A percentile compares a stretch with the other conserved stretches of the same genome.
Evolutionary conservation across 2,113 vertebrate species (phyloP).

Genomic region (Thalassarche chlororhynchos): DNA sequence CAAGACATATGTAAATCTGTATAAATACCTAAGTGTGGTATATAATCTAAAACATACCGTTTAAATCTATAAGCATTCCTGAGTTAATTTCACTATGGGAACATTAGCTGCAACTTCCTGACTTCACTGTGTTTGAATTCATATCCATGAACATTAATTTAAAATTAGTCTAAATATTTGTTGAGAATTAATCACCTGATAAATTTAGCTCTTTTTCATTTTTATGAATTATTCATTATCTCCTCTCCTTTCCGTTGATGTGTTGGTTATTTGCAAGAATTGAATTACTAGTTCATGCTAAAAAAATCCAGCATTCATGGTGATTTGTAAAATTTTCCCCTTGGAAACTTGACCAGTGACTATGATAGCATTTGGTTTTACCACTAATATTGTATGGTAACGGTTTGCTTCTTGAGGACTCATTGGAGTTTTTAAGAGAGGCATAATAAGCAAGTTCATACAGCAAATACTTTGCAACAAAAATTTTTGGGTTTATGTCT

Average conservation of each 20-base stretch:
- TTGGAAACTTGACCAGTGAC: neutral
- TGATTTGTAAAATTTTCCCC: neutral
- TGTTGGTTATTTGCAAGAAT: slow-evolving; percentile 45
- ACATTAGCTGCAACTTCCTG: slow-evolving; percentile 58
- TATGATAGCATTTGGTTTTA: neutral
- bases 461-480: neutral
- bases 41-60: slow-evolving; percentile 58
- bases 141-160: slow-evolving; percentile 67
- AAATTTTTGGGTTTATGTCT: neutral
- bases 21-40: slow-evolving; percentile 53
- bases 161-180: slow-evolving; percentile 72
- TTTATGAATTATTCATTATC: slow-evolving; percentile 70
- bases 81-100: slow-evolving; percentile 60
- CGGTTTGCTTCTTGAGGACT: neutral
- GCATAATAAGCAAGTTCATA: neutral
- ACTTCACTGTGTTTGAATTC: slow-evolving; percentile 59
- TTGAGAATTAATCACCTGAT: slow-evolving; percentile 64
- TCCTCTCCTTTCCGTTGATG: slow-evolving; percentile 47
- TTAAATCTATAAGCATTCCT: slow-evolving; percentile 56
- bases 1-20: slow-evolving; percentile 65
- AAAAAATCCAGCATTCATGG: neutral
- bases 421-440: neutral
- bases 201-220: slow-evolving; percentile 69
- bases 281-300: neutral
- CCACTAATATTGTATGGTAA: neutral